A percentile compares a stretch with the other conserved stretches of the same genome.
Conservation (phyloP, 2,888 invertebrate species). For the Harmothoe impar region DNA sequence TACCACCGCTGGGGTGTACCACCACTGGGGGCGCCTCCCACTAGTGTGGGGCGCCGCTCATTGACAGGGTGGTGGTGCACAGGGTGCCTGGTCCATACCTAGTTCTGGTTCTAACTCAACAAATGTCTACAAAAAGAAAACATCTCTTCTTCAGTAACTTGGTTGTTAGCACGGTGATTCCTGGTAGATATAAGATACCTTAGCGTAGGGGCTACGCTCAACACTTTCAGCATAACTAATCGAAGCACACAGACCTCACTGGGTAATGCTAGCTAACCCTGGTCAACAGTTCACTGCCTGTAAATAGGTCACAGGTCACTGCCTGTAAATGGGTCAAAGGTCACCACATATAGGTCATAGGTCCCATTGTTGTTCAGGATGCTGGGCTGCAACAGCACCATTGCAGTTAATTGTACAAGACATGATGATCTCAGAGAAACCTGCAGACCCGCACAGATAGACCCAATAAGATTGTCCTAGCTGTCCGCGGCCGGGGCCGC, state of each 20-base stretch:
- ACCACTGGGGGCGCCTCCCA: not conserved
- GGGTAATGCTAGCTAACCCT: conserved; percentile 31
- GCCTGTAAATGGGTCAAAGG: conserved; percentile 59
- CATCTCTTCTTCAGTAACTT: conserved; percentile 55
- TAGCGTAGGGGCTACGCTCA: conserved; percentile 45
- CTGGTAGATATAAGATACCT: conserved; percentile 16
- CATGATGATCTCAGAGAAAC: conserved; percentile 52
- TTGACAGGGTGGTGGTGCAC: not conserved
- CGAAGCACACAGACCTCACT: conserved; percentile 56
- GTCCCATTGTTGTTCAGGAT: conserved; percentile 61
- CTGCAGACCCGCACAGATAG: conserved; percentile 42
- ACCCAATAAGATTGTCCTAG: conserved; percentile 53
- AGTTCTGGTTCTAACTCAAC: conserved; percentile 49
- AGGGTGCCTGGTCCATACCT: too few species aligned
- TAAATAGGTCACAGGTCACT: conserved; percentile 52
- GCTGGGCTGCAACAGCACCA: conserved; percentile 63
- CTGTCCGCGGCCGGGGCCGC: not conserved
- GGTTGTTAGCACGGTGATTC: conserved; percentile 40
- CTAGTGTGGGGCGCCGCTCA: not conserved
- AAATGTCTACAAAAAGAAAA: conserved; percentile 56
- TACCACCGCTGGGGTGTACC: too few species aligned
- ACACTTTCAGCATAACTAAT: conserved; percentile 57
- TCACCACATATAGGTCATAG: conserved; percentile 52
- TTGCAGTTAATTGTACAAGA: conserved; percentile 59
- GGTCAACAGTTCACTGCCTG: conserved; percentile 51